Percentiles rank a stretch among this genome's conserved stretches.
These are phyloP conservation scores for Grammomys dolichurus DNA, from an alignment of 2,113 vertebrate species.

Conservation along the genomic window DNA sequence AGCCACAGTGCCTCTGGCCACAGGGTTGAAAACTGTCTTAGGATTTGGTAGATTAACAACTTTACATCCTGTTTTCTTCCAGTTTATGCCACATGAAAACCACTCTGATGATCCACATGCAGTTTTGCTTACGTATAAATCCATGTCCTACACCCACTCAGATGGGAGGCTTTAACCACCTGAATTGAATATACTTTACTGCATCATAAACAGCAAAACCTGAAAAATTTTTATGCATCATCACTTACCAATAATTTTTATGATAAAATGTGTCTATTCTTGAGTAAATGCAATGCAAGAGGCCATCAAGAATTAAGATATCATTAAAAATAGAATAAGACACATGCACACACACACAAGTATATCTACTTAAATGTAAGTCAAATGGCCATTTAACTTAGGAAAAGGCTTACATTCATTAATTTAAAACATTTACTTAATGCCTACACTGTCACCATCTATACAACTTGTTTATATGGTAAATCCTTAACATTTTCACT, in stretches of 20 bases:
- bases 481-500: neutral
- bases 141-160: neutral
- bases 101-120: neutral
- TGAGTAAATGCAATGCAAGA: neutral
- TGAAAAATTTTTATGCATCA: neutral
- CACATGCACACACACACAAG: neutral
- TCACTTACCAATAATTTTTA: neutral
- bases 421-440: neutral
- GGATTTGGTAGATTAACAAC: neutral
- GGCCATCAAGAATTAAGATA: neutral
- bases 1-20: neutral
- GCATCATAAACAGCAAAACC: neutral
- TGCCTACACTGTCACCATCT: neutral
- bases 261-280: neutral
- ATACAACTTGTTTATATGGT: neutral
- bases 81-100: neutral
- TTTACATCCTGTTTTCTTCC: neutral
- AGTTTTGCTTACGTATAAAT: neutral
- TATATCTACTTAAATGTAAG: neutral
- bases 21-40: neutral
- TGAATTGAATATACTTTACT: neutral
- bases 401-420: conserved; percentile 13
- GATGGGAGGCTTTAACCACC: neutral
- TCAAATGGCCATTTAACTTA: neutral
- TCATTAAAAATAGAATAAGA: neutral